Conservation (phyloP, 2,113 vertebrate genomes). For the Myotis davidii region DNA sequence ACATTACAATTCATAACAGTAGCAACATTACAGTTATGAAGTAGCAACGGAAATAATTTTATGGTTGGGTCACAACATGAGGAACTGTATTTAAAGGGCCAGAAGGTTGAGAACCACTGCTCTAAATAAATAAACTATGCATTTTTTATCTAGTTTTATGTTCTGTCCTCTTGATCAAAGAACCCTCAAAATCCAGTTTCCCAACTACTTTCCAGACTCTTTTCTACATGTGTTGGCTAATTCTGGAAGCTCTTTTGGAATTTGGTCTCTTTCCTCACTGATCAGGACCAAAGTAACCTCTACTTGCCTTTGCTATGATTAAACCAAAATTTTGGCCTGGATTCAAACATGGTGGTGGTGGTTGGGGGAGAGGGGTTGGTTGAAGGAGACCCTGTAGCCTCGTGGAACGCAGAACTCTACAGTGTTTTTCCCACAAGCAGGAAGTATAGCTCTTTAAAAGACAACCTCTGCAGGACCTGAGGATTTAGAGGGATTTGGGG, state of each 20-base stretch:
- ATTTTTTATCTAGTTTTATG: neutral
- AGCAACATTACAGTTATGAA: no score
- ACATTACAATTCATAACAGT: no score
- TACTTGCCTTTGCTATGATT: neutral
- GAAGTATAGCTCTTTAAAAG: neutral
- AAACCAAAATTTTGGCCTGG: neutral
- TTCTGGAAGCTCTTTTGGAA: neutral
- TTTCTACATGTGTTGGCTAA: neutral
- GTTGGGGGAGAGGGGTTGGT: rapidly evolving
- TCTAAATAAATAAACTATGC: neutral
- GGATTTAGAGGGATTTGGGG: neutral
- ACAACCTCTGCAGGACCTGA: neutral
- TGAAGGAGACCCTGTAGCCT: neutral
- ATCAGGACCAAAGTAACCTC: neutral
- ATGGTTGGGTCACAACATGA: no score
- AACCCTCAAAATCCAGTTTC: neutral
- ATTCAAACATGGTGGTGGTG: neutral
- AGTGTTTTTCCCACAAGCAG: neutral
- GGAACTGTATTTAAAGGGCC: no score
- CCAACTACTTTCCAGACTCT: no score
- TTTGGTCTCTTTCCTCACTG: neutral
- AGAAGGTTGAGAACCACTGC: no score
- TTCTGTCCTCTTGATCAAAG: neutral
- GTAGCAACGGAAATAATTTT: no score
- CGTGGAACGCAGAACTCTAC: neutral